Percentiles rank a stretch among this genome's conserved stretches.
Conservation (phyloP, 2,113 vertebrate genomes). For the Butorides virescens region DNA sequence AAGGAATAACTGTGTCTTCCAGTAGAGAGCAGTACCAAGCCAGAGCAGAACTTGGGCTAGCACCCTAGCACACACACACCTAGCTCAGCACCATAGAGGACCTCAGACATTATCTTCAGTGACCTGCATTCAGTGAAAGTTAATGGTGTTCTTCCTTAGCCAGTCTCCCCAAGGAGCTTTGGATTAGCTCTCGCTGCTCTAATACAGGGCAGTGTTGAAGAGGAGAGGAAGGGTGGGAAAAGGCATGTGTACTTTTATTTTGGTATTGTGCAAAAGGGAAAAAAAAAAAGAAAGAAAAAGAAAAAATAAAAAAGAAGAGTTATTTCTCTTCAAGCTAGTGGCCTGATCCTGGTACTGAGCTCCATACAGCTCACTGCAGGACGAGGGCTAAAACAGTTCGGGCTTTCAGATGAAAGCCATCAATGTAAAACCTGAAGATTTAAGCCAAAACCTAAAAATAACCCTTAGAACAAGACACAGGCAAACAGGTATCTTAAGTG, state of each 20-base stretch:
- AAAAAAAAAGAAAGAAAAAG: too few species aligned
- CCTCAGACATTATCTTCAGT: neutral
- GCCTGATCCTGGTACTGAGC: neutral
- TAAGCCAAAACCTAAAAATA: neutral
- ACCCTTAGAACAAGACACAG: neutral
- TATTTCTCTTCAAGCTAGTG: neutral
- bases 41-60: neutral
- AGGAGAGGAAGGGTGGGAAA: neutral
- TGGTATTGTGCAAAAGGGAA: neutral
- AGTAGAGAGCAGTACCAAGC: neutral
- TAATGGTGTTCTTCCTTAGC: neutral
- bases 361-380: neutral
- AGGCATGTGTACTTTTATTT: accelerated
- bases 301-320: too few species aligned
- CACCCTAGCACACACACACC: neutral
- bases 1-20: neutral
- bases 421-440: neutral
- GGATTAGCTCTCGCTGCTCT: neutral
- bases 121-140: neutral
- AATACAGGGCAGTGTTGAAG: neutral
- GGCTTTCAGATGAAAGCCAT: neutral
- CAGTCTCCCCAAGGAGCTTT: neutral
- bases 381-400: neutral
- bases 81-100: neutral
- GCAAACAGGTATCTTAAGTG: neutral